A percentile compares a stretch with the other conserved stretches of the same genome.
Conservation (phyloP, 2,113 vertebrate genomes). For the Oenanthe oenanthe region DNA sequence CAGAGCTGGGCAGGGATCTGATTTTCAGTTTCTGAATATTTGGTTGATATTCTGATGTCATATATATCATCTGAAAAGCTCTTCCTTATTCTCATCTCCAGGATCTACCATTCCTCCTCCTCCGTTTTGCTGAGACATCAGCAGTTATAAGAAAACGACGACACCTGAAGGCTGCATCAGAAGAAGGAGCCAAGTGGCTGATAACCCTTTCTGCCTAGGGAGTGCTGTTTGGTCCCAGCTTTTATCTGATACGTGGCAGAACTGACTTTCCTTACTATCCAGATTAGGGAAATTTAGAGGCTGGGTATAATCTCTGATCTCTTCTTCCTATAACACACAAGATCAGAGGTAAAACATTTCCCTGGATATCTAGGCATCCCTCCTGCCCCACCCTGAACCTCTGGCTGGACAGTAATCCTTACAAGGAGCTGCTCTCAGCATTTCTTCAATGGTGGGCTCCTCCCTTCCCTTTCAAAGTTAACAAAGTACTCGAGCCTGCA, state of each 20-base stretch:
- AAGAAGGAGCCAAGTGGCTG: not conserved
- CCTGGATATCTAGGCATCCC: not conserved
- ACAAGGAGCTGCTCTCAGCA: not conserved
- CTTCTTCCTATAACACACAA: not conserved
- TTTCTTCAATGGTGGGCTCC: not conserved
- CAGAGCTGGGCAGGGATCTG: not conserved
- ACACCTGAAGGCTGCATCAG: not conserved
- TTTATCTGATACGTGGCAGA: not conserved
- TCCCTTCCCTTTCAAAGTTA: not conserved
- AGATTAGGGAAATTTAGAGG: not conserved
- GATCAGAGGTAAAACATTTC: accelerated
- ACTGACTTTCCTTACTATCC: not conserved
- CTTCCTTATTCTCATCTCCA: not conserved
- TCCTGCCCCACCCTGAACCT: not conserved
- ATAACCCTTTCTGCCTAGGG: not conserved
- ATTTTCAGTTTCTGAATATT: not conserved
- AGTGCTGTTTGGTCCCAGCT: not conserved
- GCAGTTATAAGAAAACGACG: not conserved
- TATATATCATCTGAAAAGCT: not conserved
- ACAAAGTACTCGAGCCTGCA: not conserved
- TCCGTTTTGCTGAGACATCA: not conserved
- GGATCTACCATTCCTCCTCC: not conserved
- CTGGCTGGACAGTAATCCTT: not conserved
- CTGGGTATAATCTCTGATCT: not conserved
- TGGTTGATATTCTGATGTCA: not conserved